Evolutionary conservation across 1,140 invertebrate species (phyloP).

Genomic region (Drosophila pectinifera): DNA sequence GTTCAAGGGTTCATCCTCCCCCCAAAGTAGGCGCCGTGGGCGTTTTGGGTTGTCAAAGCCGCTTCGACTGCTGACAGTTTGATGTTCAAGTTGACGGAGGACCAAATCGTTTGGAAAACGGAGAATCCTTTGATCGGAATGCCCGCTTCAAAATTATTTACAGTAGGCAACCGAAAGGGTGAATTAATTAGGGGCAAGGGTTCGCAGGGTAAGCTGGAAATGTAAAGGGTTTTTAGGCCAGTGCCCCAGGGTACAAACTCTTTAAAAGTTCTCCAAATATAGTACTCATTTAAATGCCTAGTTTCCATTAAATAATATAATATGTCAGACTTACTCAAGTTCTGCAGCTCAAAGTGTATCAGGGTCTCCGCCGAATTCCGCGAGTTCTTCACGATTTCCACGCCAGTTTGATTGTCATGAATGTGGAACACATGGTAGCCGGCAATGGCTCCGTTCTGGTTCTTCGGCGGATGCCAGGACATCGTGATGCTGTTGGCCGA

Average conservation of each 20-base stretch:
- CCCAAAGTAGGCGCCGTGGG: background rate
- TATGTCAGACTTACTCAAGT: constrained; percentile 87
- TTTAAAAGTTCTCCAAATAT: background rate
- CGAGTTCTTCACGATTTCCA: constrained; percentile 86
- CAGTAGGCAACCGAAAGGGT: background rate
- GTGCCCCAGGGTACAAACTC: background rate
- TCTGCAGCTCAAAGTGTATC: constrained; percentile 87
- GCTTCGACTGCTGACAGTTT: constrained; percentile 37
- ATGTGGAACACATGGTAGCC: constrained; percentile 91
- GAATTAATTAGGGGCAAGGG: constrained; percentile 5
- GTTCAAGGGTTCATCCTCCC: constrained; percentile 1
- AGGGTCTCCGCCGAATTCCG: constrained; percentile 83
- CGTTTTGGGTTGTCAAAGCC: background rate
- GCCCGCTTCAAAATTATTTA: constrained; percentile 8
- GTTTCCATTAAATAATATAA: too few species aligned
- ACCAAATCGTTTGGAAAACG: constrained; percentile 15
- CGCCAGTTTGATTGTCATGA: constrained; percentile 89
- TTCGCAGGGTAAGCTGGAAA: too few species aligned
- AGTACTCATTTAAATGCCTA: too few species aligned
- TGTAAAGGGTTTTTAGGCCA: background rate
- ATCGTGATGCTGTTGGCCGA: constrained; percentile 91
- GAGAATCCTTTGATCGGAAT: constrained; percentile 28
- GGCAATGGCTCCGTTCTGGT: constrained; percentile 89
- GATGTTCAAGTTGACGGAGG: constrained; percentile 31
- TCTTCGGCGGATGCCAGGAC: constrained; percentile 91